These are phyloP conservation scores for Prosopocoilus inquinatus DNA, from an alignment of 2,888 invertebrate genomes.

Conservation along the genomic window DNA sequence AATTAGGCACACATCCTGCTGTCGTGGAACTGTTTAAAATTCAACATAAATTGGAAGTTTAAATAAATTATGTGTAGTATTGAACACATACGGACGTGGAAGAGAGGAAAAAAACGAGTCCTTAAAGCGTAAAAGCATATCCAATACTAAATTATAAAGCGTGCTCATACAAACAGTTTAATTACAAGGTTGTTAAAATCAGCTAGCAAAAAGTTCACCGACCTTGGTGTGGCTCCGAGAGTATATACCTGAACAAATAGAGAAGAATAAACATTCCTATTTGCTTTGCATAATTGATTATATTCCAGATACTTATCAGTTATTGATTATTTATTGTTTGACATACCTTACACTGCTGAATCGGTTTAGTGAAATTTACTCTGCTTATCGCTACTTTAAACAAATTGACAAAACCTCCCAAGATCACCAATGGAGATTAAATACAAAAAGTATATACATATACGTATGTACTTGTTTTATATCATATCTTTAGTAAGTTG, in stretches of 20 bases:
- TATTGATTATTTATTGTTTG: constrained; percentile 32
- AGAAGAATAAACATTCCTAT: constrained; percentile 24
- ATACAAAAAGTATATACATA: too few species aligned
- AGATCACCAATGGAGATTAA: too few species aligned
- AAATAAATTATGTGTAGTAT: background rate
- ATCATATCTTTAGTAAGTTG: too few species aligned
- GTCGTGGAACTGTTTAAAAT: background rate
- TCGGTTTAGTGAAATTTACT: too few species aligned
- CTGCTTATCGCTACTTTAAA: too few species aligned
- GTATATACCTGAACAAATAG: constrained; percentile 6
- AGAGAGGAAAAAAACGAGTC: background rate
- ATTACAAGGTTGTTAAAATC: constrained; percentile 7
- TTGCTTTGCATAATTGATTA: constrained; percentile 39
- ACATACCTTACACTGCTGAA: background rate
- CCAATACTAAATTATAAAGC: constrained; percentile 6
- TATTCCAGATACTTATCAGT: constrained; percentile 36
- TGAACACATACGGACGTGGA: background rate
- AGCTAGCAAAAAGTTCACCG: constrained; percentile 13
- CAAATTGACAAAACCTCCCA: too few species aligned
- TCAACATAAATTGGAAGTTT: constrained; percentile 1
- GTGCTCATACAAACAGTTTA: constrained; percentile 7
- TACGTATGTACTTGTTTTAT: too few species aligned
- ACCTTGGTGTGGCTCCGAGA: constrained; percentile 6
- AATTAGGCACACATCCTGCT: background rate
- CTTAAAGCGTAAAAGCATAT: constrained; percentile 2